These are phyloP conservation scores for Ptilonorhynchus violaceus DNA, from an alignment of 2,113 vertebrate genomes.

Conservation along the genomic window DNA sequence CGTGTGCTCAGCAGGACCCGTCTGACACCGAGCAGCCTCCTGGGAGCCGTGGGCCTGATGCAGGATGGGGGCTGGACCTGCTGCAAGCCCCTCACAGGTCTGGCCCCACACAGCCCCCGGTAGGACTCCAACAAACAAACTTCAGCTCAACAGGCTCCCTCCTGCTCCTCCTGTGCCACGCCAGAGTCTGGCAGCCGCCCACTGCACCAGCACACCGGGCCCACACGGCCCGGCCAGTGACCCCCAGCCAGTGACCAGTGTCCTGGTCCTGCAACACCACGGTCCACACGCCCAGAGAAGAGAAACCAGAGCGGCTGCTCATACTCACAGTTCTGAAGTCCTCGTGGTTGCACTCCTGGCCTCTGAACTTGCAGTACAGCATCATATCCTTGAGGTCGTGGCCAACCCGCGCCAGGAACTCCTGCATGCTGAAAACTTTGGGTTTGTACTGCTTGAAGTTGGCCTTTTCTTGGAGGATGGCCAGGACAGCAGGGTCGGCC, in stretches of 20 bases:
- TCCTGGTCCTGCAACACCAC: not conserved
- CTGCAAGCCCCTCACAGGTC: not conserved
- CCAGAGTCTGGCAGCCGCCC: not conserved
- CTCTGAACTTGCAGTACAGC: constrained; percentile 96
- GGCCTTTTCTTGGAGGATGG: constrained; percentile 84
- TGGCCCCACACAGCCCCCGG: not conserved
- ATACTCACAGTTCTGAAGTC: constrained; percentile 98
- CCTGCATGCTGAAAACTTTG: constrained; percentile 94
- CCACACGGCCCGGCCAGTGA: not conserved
- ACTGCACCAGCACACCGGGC: rapidly evolving
- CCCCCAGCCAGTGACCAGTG: not conserved
- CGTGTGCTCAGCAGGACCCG: not conserved
- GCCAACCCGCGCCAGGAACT: constrained; percentile 93
- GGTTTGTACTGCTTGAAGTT: constrained; percentile 94
- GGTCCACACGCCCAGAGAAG: not conserved
- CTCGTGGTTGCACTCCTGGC: constrained; percentile 86
- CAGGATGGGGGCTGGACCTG: not conserved
- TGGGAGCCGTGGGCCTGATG: rapidly evolving
- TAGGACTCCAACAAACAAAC: not conserved
- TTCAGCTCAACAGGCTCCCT: constrained; percentile 12
- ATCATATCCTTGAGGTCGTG: constrained; percentile 98
- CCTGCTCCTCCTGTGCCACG: not conserved
- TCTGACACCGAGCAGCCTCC: not conserved
- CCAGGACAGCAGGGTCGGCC: constrained; percentile 87
- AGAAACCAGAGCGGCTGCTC: not conserved